These are phyloP conservation scores for Anguilla anguilla DNA, from an alignment of 2,797 vertebrate species.

Conservation along the genomic window DNA sequence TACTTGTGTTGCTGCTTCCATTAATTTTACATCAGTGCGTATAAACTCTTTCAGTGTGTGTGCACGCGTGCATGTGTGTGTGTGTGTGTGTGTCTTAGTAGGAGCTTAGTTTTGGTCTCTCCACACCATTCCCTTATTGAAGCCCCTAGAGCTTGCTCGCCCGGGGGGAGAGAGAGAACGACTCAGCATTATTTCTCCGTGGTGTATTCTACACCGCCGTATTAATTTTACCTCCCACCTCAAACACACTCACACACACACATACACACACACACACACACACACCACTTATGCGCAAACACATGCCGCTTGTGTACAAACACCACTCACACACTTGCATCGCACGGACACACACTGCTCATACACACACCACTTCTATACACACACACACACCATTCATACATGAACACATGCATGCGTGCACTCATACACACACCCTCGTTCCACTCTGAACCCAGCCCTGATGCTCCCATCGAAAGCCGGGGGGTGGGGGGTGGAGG, in stretches of 20 bases:
- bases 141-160: slow-evolving; percentile 2
- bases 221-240: slow-evolving; percentile 28
- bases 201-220: slow-evolving; percentile 32
- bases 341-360: background rate
- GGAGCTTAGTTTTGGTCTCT: background rate
- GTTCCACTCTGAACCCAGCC: background rate
- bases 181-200: slow-evolving; percentile 36
- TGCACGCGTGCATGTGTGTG: too few relatives aligned
- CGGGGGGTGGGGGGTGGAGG: too few relatives aligned
- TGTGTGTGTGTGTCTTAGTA: background rate
- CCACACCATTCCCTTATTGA: background rate
- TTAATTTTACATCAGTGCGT: too few relatives aligned
- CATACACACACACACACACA: background rate
- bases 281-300: background rate
- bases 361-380: background rate
- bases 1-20: too few relatives aligned
- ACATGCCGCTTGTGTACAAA: too few relatives aligned
- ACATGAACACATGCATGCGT: background rate
- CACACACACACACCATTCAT: background rate
- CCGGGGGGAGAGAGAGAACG: background rate
- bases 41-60: background rate
- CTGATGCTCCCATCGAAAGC: background rate
- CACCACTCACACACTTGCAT: background rate
- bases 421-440: background rate
- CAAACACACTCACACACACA: background rate